A percentile compares a stretch with the other conserved stretches of the same genome.
Conservation (phyloP, 2,888 invertebrate species). For the Nemurella pictetii region DNA sequence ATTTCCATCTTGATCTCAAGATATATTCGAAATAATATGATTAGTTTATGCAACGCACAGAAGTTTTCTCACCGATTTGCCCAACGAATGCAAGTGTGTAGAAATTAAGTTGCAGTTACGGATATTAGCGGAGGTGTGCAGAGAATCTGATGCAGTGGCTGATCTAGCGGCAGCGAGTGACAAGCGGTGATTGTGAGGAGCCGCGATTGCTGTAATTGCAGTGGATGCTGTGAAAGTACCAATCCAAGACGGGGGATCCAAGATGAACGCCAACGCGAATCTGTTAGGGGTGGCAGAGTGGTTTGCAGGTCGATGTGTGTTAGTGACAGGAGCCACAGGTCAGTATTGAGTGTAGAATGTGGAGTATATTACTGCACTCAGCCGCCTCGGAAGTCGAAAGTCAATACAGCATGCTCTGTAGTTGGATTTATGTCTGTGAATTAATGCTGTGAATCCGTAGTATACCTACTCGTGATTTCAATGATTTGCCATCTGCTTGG, state of each 20-base stretch:
- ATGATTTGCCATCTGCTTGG: too few species aligned
- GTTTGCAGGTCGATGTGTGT: conserved; percentile 67
- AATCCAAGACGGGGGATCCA: too few species aligned
- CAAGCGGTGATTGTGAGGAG: background rate
- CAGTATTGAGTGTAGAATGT: too few species aligned
- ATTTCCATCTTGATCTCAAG: background rate
- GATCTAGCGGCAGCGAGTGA: background rate
- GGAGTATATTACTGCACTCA: too few species aligned
- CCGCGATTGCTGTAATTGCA: background rate
- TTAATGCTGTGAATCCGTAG: too few species aligned
- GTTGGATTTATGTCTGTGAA: too few species aligned
- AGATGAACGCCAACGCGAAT: background rate
- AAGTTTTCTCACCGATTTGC: background rate
- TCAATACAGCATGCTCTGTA: too few species aligned
- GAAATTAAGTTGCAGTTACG: background rate
- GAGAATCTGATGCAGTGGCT: background rate
- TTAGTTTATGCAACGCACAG: background rate
- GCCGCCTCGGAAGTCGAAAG: too few species aligned
- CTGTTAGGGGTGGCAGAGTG: background rate
- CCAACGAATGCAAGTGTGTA: background rate
- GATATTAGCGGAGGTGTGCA: background rate
- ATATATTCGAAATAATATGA: background rate
- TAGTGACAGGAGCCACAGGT: conserved; percentile 83
- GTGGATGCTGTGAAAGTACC: too few species aligned
- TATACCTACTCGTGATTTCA: too few species aligned